These are phyloP conservation scores for Ranitomeya imitator DNA, from an alignment of 2,113 vertebrate species.

Conservation along the genomic window DNA sequence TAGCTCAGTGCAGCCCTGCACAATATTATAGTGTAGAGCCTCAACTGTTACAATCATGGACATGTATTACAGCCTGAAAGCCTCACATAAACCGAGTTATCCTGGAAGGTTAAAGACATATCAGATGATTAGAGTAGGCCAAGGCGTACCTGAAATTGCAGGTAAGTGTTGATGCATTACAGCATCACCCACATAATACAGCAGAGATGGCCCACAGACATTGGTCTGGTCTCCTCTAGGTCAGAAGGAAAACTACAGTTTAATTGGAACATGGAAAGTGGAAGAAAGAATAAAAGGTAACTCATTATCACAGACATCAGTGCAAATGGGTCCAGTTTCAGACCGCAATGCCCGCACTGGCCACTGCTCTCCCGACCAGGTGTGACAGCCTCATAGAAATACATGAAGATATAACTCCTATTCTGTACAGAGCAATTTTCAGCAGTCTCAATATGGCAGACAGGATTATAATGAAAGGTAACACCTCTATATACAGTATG, in stretches of 20 bases:
- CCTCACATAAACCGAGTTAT: background rate
- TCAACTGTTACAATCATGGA: background rate
- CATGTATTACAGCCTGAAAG: background rate
- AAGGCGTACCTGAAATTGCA: background rate
- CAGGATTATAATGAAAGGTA: too few relatives aligned
- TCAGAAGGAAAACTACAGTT: background rate
- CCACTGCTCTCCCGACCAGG: too few relatives aligned
- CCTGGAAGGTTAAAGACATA: background rate
- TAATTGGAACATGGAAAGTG: background rate
- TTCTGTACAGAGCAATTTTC: too few relatives aligned
- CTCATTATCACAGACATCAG: background rate
- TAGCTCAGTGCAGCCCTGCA: background rate
- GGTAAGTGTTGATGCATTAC: background rate
- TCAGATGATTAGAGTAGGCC: too few relatives aligned
- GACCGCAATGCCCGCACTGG: too few relatives aligned
- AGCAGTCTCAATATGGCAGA: too few relatives aligned
- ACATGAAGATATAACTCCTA: too few relatives aligned
- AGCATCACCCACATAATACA: background rate
- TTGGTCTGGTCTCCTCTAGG: background rate
- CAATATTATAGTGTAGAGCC: background rate
- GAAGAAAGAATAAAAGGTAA: background rate
- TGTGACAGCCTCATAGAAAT: too few relatives aligned
- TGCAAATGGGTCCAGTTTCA: too few relatives aligned
- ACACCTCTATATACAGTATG: too few relatives aligned
- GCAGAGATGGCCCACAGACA: background rate